Base-by-base conservation (phyloP, 2,888 invertebrate species). In the Hirudinaria manillensis region DNA sequence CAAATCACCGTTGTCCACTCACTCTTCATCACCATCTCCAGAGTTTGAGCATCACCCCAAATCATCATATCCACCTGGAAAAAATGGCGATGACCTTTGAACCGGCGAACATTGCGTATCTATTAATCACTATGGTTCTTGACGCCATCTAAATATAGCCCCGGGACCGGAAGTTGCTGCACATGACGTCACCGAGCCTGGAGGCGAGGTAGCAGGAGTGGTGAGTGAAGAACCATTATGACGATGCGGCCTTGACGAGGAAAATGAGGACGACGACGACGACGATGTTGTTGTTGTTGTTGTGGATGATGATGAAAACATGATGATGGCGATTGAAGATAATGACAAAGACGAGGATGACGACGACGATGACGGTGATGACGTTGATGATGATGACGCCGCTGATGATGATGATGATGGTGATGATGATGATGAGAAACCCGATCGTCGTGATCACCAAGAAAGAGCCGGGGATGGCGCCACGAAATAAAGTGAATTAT, bases 131-230 rank as follows among this genome's bases (percentile, higher is more conserved):
- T n/a, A 6, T 29, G 24, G 24, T 29, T 29, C 61, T 61, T 29
- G 61, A 61, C 61, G 29, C 29, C 24, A 61, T 61, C 61, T 61
- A 61, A 61, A 61, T 61, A 61, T 61, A 61, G 61, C 61, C 61
- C 61, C 24, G 13, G 21, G 61, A 61, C 3, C 45, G 45, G 45
- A 29, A 61, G 61, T 29, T 24, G 61, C 61, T 61, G 29, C 61
- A 61, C 24, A 61, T 61, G 61, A 29, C 61, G 61, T 61, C 61
- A 61, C 61, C 27, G 56, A 56, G 36, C 56, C 27, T 21, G 19
- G 29, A 61, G 29, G 6, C 6, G 29, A 61, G 61, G 61, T 61
- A 29, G 61, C 61, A 29, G 61, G 29, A 61, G 21, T 61, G 24
- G 61, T 45, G 13, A 45, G 45, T 45, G 45, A 45, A 45, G 45